These are phyloP conservation scores for Aphelenchoides fujianensis DNA, from an alignment of 1,140 invertebrate species.

Conservation along the genomic window DNA sequence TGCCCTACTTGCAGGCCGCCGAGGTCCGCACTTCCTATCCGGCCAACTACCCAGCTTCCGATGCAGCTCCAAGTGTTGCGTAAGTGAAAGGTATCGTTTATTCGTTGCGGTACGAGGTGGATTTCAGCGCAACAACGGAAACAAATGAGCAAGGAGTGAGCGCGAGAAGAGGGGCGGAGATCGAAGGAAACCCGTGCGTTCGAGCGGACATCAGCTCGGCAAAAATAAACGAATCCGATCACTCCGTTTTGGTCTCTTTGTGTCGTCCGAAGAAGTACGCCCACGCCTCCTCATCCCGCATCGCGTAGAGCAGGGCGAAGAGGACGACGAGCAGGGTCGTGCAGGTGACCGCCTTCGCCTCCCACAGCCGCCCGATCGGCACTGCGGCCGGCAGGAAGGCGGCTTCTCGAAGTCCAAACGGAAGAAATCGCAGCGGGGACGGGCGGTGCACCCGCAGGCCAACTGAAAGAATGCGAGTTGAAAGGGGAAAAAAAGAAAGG, in stretches of 20 bases:
- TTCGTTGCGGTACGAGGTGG: too few relatives aligned
- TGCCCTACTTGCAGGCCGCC: not conserved
- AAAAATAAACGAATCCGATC: not conserved
- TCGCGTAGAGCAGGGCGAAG: not conserved
- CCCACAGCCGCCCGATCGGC: not conserved
- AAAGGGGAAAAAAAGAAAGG: not conserved
- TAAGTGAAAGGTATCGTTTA: too few relatives aligned
- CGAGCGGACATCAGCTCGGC: too few relatives aligned
- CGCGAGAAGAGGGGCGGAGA: not conserved
- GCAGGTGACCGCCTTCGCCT: not conserved
- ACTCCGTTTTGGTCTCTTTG: not conserved
- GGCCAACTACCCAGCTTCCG: not conserved
- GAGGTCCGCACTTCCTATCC: constrained; percentile 17
- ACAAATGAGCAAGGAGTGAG: too few relatives aligned
- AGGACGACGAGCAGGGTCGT: not conserved
- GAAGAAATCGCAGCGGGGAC: constrained; percentile 2
- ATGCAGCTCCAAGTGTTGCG: constrained; percentile 1
- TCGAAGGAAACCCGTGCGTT: not conserved
- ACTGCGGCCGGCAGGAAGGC: constrained; percentile 1
- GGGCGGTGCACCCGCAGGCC: constrained; percentile 12
- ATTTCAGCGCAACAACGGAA: not conserved
- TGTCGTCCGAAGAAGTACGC: not conserved
- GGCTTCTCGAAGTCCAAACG: constrained; percentile 7
- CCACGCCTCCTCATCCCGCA: not conserved
- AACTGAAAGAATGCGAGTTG: constrained; percentile 2